phyloP scores from a whole-genome alignment of 2,113 vertebrate species.

The Bothrops jararaca region DNA sequence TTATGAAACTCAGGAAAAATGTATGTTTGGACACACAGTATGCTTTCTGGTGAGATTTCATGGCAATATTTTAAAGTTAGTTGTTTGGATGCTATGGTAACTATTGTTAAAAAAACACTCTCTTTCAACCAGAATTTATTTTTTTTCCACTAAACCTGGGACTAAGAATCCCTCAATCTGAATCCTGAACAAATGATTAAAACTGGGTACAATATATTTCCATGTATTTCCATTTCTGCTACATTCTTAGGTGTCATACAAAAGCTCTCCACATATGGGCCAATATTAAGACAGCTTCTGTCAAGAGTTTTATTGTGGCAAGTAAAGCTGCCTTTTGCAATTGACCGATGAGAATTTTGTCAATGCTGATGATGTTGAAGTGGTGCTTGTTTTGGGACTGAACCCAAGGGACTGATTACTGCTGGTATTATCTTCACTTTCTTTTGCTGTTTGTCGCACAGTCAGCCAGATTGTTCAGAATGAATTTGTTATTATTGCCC shows the following conservation, averaged over 20 bases:
- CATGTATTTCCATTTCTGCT: background rate
- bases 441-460: background rate
- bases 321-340: background rate
- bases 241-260: background rate
- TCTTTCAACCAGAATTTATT: background rate
- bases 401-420: background rate
- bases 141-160: background rate
- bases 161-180: background rate
- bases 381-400: background rate
- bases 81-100: background rate
- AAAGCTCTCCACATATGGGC: background rate
- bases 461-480: background rate
- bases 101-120: background rate
- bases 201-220: background rate
- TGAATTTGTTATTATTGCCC: background rate
- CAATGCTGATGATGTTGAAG: background rate
- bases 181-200: background rate
- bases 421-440: background rate
- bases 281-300: background rate
- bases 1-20: slow-evolving; percentile 6
- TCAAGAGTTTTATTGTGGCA: background rate
- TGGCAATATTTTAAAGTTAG: slow-evolving; percentile 3
- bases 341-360: background rate
- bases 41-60: background rate
- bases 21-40: background rate